Conservation (phyloP, 2,113 vertebrate genomes). For the Tonatia bakeri region DNA sequence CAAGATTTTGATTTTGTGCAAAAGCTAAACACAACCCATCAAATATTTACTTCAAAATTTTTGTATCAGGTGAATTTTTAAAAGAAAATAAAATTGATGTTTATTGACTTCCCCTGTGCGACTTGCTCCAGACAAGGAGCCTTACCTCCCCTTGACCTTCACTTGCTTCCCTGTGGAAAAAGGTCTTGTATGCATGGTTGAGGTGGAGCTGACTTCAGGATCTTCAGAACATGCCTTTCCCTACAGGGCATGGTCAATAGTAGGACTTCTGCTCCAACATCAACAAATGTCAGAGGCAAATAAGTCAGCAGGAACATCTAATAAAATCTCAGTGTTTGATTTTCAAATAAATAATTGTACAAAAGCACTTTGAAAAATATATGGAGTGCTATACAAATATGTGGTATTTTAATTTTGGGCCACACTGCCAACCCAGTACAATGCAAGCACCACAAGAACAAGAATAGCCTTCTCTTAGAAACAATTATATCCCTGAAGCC, state of each 20-base stretch:
- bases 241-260: too few relatives aligned
- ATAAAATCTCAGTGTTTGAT: background rate
- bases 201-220: background rate
- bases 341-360: background rate
- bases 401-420: accelerated
- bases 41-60: background rate
- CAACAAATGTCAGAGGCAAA: background rate
- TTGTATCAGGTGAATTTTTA: background rate
- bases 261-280: background rate
- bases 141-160: background rate
- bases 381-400: accelerated
- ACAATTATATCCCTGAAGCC: background rate
- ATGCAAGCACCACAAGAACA: too few relatives aligned
- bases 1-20: background rate
- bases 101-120: background rate
- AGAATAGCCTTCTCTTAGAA: too few relatives aligned
- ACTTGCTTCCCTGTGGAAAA: background rate
- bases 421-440: too few relatives aligned
- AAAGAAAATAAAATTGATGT: background rate
- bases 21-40: background rate
- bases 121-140: background rate
- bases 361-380: background rate
- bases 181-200: background rate
- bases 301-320: background rate
- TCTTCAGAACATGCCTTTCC: background rate